Evolutionary conservation across 2,888 invertebrate genomes (phyloP).

Genomic region (Callimorpha dominula): DNA sequence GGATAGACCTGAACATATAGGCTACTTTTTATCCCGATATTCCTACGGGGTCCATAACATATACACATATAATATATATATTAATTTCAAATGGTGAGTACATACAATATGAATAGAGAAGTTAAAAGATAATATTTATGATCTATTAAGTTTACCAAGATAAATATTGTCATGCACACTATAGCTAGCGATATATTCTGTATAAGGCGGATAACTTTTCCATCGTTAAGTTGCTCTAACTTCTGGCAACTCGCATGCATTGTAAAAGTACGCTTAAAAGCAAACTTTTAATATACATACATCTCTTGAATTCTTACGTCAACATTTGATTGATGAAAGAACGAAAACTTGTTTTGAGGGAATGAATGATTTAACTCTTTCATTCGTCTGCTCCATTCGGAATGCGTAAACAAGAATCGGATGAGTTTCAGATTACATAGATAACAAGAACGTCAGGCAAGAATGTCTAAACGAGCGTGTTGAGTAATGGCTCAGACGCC

Average conservation of each 20-base stretch:
- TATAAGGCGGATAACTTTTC: constrained; percentile 34
- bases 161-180: constrained; percentile 26
- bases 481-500: constrained; percentile 77
- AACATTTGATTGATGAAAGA: constrained; percentile 54
- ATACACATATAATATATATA: no score
- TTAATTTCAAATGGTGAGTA: no score
- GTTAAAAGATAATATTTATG: not conserved
- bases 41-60: no score
- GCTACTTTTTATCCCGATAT: no score
- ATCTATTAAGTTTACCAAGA: constrained; percentile 32
- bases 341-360: constrained; percentile 44
- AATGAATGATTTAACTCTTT: constrained; percentile 24
- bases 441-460: constrained; percentile 70
- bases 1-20: no score
- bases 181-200: constrained; percentile 37
- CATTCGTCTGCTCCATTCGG: constrained; percentile 18
- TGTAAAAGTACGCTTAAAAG: constrained; percentile 49
- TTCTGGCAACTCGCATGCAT: constrained; percentile 54
- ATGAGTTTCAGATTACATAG: constrained; percentile 64
- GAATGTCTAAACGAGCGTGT: constrained; percentile 75
- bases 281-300: constrained; percentile 55
- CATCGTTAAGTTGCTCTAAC: constrained; percentile 39
- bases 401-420: constrained; percentile 45
- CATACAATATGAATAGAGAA: not conserved
- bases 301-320: constrained; percentile 50